Evolutionary conservation across 1,140 invertebrate genomes (phyloP).

Genomic region (Ceratosolen solmsi): DNA sequence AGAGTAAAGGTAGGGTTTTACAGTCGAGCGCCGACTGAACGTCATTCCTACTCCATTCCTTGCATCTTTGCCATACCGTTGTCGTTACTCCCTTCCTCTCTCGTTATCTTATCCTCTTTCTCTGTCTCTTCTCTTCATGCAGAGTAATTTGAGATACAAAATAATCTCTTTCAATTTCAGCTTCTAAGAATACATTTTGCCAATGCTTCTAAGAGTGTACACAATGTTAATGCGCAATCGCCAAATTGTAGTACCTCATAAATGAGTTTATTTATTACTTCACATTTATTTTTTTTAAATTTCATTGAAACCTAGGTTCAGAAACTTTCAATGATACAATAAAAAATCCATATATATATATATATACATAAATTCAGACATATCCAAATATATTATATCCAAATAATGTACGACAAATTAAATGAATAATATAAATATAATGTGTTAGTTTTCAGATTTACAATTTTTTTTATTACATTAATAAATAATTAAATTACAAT

Average conservation of each 20-base stretch:
- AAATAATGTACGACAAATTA: too few species aligned
- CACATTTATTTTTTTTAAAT: not conserved
- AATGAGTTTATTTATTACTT: not conserved
- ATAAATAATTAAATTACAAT: too few species aligned
- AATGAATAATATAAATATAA: too few species aligned
- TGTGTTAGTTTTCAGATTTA: too few species aligned
- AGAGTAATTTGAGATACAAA: constrained; percentile 16
- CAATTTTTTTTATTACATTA: too few species aligned
- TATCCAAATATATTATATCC: too few species aligned
- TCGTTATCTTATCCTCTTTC: not conserved
- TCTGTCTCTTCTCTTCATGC: constrained; percentile 4
- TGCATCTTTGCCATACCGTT: constrained; percentile 6
- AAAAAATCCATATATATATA: too few species aligned
- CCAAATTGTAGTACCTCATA: not conserved
- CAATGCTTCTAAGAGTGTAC: constrained; percentile 16
- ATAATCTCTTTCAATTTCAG: constrained; percentile 28
- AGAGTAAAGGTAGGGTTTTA: constrained; percentile 10
- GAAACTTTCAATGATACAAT: not conserved
- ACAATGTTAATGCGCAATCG: constrained; percentile 34
- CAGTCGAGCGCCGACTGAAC: constrained; percentile 16
- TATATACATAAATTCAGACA: too few species aligned
- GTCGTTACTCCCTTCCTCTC: constrained; percentile 10
- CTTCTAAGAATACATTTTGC: constrained; percentile 12
- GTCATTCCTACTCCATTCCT: constrained; percentile 17
- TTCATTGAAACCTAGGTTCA: not conserved